A percentile compares a stretch with the other conserved stretches of the same genome.
These are phyloP conservation scores for Phoxinus phoxinus DNA, from an alignment of 2,113 vertebrate species.

Conservation along the genomic window DNA sequence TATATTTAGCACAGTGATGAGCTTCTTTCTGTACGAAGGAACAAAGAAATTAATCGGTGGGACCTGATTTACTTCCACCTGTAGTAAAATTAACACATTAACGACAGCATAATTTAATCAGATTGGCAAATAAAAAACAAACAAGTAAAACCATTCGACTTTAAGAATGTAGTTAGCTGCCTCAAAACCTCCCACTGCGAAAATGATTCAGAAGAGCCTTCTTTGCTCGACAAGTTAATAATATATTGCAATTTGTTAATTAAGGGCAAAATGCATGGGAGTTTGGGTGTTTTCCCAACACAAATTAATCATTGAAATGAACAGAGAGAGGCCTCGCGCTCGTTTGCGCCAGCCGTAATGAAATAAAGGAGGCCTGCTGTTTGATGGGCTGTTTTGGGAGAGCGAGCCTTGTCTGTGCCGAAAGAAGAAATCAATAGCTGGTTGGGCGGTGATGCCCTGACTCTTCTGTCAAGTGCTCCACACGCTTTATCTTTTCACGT, in stretches of 20 bases:
- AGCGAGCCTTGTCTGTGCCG: slow-evolving; percentile 33
- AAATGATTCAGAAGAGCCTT: slow-evolving; percentile 62
- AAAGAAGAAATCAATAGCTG: slow-evolving; percentile 60
- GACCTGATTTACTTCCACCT: slow-evolving; percentile 56
- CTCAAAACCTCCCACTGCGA: slow-evolving; percentile 57
- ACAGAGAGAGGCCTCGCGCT: slow-evolving; percentile 50
- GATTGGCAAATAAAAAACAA: slow-evolving; percentile 50
- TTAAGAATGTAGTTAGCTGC: slow-evolving; percentile 52
- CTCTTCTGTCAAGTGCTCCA: slow-evolving; percentile 44
- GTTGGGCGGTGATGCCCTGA: slow-evolving; percentile 56
- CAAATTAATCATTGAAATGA: slow-evolving; percentile 63
- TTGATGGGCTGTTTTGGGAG: slow-evolving; percentile 53
- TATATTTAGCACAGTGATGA: neutral
- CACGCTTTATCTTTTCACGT: slow-evolving; percentile 33
- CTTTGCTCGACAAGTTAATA: slow-evolving; percentile 63
- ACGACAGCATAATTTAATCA: slow-evolving; percentile 58
- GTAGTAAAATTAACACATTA: slow-evolving; percentile 57
- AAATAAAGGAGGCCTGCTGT: slow-evolving; percentile 58
- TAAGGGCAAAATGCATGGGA: slow-evolving; percentile 64
- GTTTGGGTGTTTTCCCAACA: slow-evolving; percentile 63
- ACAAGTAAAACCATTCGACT: slow-evolving; percentile 49
- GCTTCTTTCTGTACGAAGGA: slow-evolving; percentile 1
- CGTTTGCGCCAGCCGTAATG: slow-evolving; percentile 53
- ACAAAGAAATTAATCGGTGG: slow-evolving; percentile 46
- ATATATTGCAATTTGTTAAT: slow-evolving; percentile 68